A percentile compares a stretch with the other conserved stretches of the same genome.
Conservation (phyloP, 1,140 invertebrate genomes). For the Drosophila carrolli region DNA sequence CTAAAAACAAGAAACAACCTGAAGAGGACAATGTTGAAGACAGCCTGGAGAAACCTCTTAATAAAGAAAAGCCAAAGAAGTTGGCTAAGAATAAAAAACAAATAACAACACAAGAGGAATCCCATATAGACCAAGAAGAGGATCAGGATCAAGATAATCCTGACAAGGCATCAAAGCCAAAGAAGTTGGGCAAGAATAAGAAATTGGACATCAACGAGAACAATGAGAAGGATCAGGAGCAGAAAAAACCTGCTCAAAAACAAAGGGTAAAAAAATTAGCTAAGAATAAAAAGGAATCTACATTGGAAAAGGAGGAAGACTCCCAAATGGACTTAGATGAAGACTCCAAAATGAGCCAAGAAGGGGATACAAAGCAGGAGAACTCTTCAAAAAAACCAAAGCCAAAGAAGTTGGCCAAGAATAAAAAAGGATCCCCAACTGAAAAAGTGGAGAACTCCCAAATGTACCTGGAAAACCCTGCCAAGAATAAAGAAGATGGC, state of each 20-base stretch:
- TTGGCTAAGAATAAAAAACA: constrained; percentile 16
- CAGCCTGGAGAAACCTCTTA: not conserved
- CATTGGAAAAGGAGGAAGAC: not conserved
- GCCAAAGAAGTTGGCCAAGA: not conserved
- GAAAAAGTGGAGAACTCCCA: no score
- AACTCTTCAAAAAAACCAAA: not conserved
- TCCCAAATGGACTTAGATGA: not conserved
- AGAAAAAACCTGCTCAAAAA: constrained; percentile 6
- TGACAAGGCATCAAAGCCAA: not conserved
- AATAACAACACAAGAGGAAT: not conserved
- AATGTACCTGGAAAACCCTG: not conserved
- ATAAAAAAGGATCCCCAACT: not conserved
- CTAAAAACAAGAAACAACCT: not conserved
- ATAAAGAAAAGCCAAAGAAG: constrained; percentile 7
- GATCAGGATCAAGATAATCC: not conserved
- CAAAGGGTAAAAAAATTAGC: constrained; percentile 21
- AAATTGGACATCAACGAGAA: not conserved
- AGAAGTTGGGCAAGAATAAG: not conserved
- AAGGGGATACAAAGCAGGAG: not conserved
- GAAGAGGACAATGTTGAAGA: not conserved
- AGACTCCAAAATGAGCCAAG: not conserved
- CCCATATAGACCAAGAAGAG: not conserved
- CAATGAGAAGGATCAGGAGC: not conserved
- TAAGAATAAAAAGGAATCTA: not conserved
- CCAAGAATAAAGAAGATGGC: no score